Evolutionary conservation across 2,113 vertebrate species (phyloP).

Genomic region (Plectropomus leopardus): DNA sequence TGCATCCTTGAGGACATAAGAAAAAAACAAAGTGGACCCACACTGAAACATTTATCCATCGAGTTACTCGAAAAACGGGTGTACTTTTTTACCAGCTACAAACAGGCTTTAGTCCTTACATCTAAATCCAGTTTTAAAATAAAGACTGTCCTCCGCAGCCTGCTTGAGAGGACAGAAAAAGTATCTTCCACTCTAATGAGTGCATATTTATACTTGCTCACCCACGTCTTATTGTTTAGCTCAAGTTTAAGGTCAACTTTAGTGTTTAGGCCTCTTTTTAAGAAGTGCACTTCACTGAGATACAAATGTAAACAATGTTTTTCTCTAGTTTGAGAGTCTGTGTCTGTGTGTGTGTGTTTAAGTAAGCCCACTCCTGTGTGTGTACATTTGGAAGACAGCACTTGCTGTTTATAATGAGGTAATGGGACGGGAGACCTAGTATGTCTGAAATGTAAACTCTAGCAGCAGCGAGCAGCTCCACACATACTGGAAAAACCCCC

Average conservation of each 20-base stretch:
- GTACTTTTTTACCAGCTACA: background rate
- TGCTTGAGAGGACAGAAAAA: background rate
- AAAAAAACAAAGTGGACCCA: too few relatives aligned
- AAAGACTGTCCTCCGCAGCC: background rate
- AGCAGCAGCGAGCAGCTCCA: background rate
- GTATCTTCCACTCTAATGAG: background rate
- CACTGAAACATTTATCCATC: background rate
- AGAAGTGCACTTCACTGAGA: slow-evolving; percentile 11
- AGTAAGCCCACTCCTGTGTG: background rate
- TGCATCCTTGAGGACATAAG: too few relatives aligned
- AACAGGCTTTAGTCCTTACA: background rate
- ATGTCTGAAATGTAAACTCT: slow-evolving; percentile 52
- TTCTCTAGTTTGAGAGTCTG: background rate
- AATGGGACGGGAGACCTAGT: slow-evolving; percentile 12
- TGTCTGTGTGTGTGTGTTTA: background rate
- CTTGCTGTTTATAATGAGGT: slow-evolving; percentile 45
- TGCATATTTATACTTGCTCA: background rate
- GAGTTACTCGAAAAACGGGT: background rate
- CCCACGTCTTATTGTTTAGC: background rate
- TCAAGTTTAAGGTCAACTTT: background rate
- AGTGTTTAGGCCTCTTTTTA: background rate
- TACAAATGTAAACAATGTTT: background rate
- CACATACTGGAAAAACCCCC: slow-evolving; percentile 5
- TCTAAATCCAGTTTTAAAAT: background rate
- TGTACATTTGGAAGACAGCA: background rate